Conservation (phyloP, 2,888 invertebrate species). For the Cataglyphis albicans region DNA sequence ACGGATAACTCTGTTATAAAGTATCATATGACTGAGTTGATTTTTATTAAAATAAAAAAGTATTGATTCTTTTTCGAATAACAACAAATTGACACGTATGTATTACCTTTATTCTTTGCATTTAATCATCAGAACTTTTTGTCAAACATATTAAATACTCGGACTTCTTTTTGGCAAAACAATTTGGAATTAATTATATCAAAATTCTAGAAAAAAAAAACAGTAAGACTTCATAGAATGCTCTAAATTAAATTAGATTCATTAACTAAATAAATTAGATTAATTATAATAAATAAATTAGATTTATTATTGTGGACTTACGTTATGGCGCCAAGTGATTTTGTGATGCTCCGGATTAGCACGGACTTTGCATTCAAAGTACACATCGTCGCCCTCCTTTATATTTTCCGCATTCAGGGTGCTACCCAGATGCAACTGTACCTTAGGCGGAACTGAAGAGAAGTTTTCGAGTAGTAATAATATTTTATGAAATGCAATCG, state of each 20-base stretch:
- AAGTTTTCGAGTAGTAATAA: neutral
- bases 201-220: conserved; percentile 15
- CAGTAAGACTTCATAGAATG: neutral
- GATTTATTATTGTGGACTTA: conserved; percentile 86
- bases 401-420: conserved; percentile 92
- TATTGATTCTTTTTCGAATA: neutral
- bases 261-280: too few relatives aligned
- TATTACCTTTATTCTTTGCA: neutral
- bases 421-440: conserved; percentile 90
- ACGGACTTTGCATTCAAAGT: conserved; percentile 92
- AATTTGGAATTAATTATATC: conserved; percentile 2
- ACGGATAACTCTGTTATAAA: neutral
- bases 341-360: conserved; percentile 92
- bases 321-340: conserved; percentile 92
- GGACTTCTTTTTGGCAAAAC: neutral
- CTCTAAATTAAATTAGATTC: neutral
- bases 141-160: conserved; percentile 1
- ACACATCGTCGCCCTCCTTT: conserved; percentile 93
- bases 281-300: neutral
- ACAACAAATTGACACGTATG: conserved; percentile 15
- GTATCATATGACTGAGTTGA: neutral
- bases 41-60: conserved; percentile 37
- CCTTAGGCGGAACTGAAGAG: conserved; percentile 90
- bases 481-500: conserved; percentile 30
- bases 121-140: conserved; percentile 7